These are phyloP conservation scores for Nipponia nippon DNA, from an alignment of 2,113 vertebrate species.

Conservation along the genomic window DNA sequence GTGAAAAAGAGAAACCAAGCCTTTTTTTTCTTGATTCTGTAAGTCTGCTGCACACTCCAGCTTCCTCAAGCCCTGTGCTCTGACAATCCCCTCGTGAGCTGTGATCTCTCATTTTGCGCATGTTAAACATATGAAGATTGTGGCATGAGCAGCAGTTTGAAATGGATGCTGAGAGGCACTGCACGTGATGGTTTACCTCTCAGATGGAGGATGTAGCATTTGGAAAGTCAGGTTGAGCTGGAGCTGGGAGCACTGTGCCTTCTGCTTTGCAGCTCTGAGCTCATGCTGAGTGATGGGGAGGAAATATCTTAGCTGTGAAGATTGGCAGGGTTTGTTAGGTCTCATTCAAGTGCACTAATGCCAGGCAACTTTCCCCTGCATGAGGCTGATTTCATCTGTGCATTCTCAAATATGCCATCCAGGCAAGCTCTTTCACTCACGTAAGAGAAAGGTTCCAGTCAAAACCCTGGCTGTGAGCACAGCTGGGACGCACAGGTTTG, in stretches of 20 bases:
- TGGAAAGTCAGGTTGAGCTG: neutral
- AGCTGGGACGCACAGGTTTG: neutral
- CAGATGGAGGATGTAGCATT: neutral
- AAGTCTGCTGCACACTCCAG: neutral
- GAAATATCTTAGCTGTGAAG: conserved; percentile 15
- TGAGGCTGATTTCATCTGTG: neutral
- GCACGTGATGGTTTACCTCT: neutral
- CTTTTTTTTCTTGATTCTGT: neutral
- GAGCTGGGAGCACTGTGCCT: neutral
- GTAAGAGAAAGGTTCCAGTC: neutral
- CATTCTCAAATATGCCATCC: neutral
- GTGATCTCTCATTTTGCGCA: neutral
- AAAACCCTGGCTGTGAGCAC: neutral
- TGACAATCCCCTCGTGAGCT: neutral
- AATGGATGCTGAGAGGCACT: neutral
- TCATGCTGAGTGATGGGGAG: conserved; percentile 5
- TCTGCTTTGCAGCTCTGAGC: neutral
- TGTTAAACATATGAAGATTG: neutral
- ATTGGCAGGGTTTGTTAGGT: neutral
- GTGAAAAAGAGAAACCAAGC: neutral
- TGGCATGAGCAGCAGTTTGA: neutral
- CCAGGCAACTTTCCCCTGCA: neutral
- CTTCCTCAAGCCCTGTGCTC: neutral
- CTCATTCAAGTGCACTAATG: neutral
- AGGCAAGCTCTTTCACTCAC: neutral